Percentiles rank a stretch among this genome's conserved stretches.
These are phyloP conservation scores for Motacilla alba DNA, from an alignment of 2,113 vertebrate species.

Conservation along the genomic window DNA sequence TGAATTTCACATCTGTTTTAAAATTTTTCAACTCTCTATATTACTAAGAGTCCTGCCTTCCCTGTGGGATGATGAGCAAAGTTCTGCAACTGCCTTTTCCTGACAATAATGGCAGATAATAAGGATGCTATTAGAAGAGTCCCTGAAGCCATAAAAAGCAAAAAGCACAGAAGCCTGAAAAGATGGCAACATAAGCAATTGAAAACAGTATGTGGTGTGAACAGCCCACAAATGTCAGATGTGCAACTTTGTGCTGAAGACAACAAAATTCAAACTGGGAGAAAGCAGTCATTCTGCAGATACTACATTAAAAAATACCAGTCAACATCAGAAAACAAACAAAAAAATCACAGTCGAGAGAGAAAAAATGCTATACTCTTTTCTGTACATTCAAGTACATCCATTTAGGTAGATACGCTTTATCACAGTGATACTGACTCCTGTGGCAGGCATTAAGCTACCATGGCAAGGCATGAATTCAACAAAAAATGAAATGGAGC, in stretches of 20 bases:
- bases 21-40: neutral
- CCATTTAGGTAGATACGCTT: neutral
- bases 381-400: neutral
- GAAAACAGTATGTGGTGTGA: constrained; percentile 51
- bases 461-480: neutral
- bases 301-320: neutral
- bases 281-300: neutral
- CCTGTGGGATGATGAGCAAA: neutral
- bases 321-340: neutral
- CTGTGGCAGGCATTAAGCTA: neutral
- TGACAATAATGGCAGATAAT: constrained; percentile 25
- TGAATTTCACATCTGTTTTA: neutral
- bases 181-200: constrained; percentile 17
- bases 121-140: constrained; percentile 34
- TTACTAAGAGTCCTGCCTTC: neutral
- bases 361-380: neutral
- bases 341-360: neutral
- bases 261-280: neutral
- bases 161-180: constrained; percentile 39
- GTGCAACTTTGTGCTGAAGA: neutral
- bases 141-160: constrained; percentile 47
- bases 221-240: constrained; percentile 14
- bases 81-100: neutral
- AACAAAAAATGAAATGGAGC: neutral
- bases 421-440: neutral